phyloP scores from a whole-genome alignment of 2,797 vertebrate genomes.

The Enteromius treurensis region DNA sequence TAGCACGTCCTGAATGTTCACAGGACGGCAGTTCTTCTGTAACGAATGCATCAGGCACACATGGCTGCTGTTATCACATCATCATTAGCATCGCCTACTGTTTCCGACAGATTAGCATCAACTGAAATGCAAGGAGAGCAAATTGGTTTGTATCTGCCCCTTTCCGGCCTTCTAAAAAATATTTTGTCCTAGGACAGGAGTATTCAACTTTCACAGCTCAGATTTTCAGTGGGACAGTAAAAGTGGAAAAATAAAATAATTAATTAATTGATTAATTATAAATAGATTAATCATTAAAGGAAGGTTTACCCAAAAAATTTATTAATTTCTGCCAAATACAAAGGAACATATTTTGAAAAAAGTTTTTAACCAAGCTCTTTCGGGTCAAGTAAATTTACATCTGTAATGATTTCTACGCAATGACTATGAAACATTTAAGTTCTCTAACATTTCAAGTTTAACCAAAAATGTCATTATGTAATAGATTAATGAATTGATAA shows the following conservation, averaged over 20 bases:
- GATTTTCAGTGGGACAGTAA: background rate
- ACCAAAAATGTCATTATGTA: background rate
- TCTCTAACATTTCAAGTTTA: background rate
- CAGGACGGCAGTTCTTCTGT: conserved; percentile 3
- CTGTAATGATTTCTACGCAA: too few species aligned
- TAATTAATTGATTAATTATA: background rate
- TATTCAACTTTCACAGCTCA: background rate
- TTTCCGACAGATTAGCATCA: conserved; percentile 9
- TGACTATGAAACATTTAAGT: background rate
- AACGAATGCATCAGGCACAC: conserved; percentile 18
- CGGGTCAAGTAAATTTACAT: too few species aligned
- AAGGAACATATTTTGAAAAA: too few species aligned
- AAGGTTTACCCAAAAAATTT: too few species aligned
- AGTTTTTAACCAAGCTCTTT: too few species aligned
- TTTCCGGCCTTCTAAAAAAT: background rate
- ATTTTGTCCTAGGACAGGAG: background rate
- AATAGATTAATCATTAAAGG: background rate
- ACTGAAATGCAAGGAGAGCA: background rate
- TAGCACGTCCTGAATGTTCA: background rate
- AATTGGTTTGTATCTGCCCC: background rate
- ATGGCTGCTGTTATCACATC: conserved; percentile 23
- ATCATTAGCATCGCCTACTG: conserved; percentile 18
- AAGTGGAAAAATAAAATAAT: background rate
- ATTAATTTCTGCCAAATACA: too few species aligned
- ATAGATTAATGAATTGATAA: background rate